Conservation (phyloP, 2,113 vertebrate species). For the Scolopax mira region DNA sequence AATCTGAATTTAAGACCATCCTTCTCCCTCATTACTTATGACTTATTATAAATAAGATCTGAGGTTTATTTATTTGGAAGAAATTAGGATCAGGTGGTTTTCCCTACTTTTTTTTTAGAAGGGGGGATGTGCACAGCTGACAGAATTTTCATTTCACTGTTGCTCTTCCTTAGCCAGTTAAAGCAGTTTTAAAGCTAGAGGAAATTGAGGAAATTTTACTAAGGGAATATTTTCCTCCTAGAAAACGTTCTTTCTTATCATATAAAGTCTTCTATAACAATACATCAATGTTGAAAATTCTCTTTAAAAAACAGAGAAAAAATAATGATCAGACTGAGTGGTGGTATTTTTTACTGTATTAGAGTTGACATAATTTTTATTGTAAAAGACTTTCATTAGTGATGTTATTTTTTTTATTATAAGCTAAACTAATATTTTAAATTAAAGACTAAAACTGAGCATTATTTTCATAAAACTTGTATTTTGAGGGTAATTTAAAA, state of each 20-base stretch:
- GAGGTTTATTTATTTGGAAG: neutral
- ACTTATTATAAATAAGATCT: neutral
- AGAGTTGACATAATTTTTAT: neutral
- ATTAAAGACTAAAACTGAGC: neutral
- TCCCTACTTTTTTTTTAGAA: neutral
- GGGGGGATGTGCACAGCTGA: neutral
- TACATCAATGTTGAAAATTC: neutral
- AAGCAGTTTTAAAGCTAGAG: neutral
- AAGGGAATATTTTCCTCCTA: neutral
- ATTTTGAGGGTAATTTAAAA: neutral
- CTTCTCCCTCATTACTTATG: neutral
- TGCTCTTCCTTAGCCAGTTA: neutral
- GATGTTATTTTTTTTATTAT: neutral
- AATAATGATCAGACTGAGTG: neutral
- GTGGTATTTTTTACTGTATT: neutral
- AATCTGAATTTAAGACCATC: constrained; percentile 8
- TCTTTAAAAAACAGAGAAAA: neutral
- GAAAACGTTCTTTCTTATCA: neutral
- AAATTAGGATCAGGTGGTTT: neutral
- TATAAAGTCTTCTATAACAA: neutral
- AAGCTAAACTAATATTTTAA: neutral
- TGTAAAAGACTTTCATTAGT: neutral
- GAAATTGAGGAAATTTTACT: neutral
- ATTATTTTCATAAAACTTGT: neutral
- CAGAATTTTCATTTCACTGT: neutral